These are phyloP conservation scores for Eristalis tenax DNA, from an alignment of 2,888 invertebrate genomes.

Conservation along the genomic window DNA sequence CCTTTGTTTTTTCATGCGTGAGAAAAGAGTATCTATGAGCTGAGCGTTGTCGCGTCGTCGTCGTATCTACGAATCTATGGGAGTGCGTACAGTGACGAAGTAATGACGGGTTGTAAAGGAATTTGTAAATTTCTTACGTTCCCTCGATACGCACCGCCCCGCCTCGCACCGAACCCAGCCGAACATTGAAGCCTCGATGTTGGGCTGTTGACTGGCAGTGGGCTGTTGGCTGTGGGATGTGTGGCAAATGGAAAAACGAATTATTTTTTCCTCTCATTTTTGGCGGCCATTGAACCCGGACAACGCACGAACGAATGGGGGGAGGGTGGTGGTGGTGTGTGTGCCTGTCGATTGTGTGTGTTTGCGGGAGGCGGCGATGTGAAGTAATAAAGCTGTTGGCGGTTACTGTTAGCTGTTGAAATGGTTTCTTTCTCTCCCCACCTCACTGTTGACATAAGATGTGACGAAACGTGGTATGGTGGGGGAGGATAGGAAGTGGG, in stretches of 20 bases:
- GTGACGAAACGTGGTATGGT: slow-evolving; percentile 9
- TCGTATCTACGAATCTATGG: neutral
- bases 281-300: slow-evolving; percentile 66
- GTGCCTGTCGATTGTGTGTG: neutral
- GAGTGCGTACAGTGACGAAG: neutral
- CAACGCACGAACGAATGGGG: neutral
- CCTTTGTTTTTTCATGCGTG: slow-evolving; percentile 48
- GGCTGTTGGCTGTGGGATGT: neutral
- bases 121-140: slow-evolving; percentile 44
- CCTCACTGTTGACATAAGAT: slow-evolving; percentile 36
- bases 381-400: slow-evolving; percentile 48
- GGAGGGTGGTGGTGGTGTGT: neutral
- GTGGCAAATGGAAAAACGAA: slow-evolving; percentile 56
- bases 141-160: neutral
- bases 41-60: neutral
- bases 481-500: slow-evolving; percentile 18
- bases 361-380: slow-evolving; percentile 2
- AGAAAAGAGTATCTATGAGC: slow-evolving; percentile 3
- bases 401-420: slow-evolving; percentile 51
- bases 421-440: slow-evolving; percentile 25
- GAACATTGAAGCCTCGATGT: neutral
- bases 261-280: slow-evolving; percentile 30
- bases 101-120: slow-evolving; percentile 50
- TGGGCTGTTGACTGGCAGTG: neutral
- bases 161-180: neutral